Evolutionary conservation across 2,888 invertebrate genomes (phyloP).

Genomic region (Furcula furcula): DNA sequence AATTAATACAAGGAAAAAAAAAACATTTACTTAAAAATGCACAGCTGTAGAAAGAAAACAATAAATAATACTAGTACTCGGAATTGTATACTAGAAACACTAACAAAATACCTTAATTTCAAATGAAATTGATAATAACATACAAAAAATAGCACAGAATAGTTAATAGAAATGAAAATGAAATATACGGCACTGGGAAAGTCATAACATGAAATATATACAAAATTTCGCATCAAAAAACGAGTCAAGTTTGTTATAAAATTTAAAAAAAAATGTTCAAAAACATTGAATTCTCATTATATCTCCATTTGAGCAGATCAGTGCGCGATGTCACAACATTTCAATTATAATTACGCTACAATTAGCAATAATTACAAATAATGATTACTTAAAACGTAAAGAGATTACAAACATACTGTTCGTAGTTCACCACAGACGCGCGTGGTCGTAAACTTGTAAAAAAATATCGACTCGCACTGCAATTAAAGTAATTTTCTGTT

Average conservation of each 20-base stretch:
- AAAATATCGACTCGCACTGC: too few relatives aligned
- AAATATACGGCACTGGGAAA: slow-evolving; percentile 7
- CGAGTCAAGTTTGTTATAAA: slow-evolving; percentile 13
- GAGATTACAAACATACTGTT: slow-evolving; percentile 28
- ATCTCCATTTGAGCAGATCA: slow-evolving; percentile 24
- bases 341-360: slow-evolving; percentile 9
- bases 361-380: slow-evolving; percentile 30
- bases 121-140: slow-evolving; percentile 3
- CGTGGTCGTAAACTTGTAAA: slow-evolving; percentile 17
- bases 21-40: slow-evolving; percentile 1
- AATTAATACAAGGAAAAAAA: slow-evolving; percentile 2
- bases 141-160: slow-evolving; percentile 4
- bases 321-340: slow-evolving; percentile 15
- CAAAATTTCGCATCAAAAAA: slow-evolving; percentile 21
- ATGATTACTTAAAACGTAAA: slow-evolving; percentile 30
- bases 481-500: too few relatives aligned
- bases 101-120: slow-evolving; percentile 5
- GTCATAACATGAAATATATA: slow-evolving; percentile 13
- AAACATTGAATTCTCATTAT: slow-evolving; percentile 7
- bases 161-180: slow-evolving; percentile 9
- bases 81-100: slow-evolving; percentile 6
- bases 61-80: slow-evolving; percentile 2
- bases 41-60: slow-evolving; percentile 3
- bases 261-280: slow-evolving; percentile 8
- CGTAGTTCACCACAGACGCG: slow-evolving; percentile 9